Conservation (phyloP, 2,888 invertebrate species). For the Rhaphigaster nebulosa region DNA sequence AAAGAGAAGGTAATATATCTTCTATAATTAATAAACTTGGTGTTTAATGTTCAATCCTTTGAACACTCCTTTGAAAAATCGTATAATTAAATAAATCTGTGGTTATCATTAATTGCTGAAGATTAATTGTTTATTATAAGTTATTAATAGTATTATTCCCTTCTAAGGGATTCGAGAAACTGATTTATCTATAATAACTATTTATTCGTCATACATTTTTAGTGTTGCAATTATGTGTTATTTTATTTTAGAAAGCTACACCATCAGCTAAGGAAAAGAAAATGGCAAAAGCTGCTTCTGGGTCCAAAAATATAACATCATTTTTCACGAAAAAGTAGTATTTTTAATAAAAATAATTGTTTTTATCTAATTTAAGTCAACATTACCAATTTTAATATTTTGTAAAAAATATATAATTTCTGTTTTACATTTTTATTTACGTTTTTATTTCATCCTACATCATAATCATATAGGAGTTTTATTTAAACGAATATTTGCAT, state of each 20-base stretch:
- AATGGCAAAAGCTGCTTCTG: conserved; percentile 81
- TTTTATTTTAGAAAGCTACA: conserved; percentile 68
- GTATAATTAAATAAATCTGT: neutral
- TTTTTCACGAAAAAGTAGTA: conserved; percentile 79
- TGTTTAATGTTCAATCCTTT: neutral
- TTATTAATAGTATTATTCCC: neutral
- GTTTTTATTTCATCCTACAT: neutral
- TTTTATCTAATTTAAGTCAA: neutral
- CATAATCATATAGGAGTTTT: too few species aligned
- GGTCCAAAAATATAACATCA: conserved; percentile 83
- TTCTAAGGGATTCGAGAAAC: neutral
- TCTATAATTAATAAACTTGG: neutral
- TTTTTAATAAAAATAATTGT: neutral
- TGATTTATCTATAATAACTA: neutral
- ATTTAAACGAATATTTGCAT: too few species aligned
- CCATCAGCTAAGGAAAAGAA: conserved; percentile 81
- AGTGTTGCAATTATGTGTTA: conserved; percentile 52
- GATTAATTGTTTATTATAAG: neutral
- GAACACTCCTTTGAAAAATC: neutral
- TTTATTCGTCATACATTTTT: neutral
- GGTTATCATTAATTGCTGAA: neutral
- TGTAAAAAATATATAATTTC: neutral
- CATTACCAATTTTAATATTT: neutral
- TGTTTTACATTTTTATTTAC: neutral
- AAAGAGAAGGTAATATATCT: conserved; percentile 51